Percentiles rank a stretch among this genome's conserved stretches.
phyloP scores from a whole-genome alignment of 1,140 invertebrate genomes.

The Drosophila malerkotliana region DNA sequence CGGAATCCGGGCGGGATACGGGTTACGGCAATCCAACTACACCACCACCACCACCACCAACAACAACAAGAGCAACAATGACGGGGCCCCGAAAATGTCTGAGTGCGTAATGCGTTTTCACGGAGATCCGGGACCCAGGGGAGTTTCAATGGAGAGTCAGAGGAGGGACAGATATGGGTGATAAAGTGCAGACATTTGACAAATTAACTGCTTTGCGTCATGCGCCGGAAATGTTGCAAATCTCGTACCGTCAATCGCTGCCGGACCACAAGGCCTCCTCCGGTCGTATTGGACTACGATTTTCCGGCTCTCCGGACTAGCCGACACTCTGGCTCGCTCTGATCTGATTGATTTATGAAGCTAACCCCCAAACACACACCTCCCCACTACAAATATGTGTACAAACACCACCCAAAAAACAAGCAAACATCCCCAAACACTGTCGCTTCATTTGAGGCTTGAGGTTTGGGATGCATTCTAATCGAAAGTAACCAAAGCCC shows the following conservation, averaged over 20 bases:
- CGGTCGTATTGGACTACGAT: background rate
- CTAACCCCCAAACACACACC: slow-evolving; percentile 1
- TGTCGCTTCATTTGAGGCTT: slow-evolving; percentile 14
- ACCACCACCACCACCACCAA: background rate
- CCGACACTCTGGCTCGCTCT: background rate
- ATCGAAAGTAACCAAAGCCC: background rate
- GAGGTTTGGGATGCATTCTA: slow-evolving; percentile 15
- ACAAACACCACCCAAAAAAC: background rate
- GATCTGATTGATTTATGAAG: slow-evolving; percentile 58
- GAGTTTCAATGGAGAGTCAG: slow-evolving; percentile 3
- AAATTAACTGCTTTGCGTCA: slow-evolving; percentile 80
- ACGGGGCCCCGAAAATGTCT: slow-evolving; percentile 59
- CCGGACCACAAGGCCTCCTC: slow-evolving; percentile 10
- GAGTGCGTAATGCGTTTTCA: slow-evolving; percentile 79
- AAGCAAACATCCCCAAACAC: background rate
- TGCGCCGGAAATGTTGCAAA: slow-evolving; percentile 75
- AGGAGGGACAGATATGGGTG: slow-evolving; percentile 70
- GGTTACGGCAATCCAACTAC: background rate
- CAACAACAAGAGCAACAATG: background rate
- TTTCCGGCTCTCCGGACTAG: background rate
- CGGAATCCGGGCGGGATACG: slow-evolving; percentile 11
- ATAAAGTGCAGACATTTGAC: slow-evolving; percentile 83
- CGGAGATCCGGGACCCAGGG: slow-evolving; percentile 20
- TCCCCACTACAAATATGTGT: background rate
- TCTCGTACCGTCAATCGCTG: slow-evolving; percentile 59